Evolutionary conservation across 2,797 vertebrate genomes (phyloP), one percentile per base, ranked within the genome.

Genomic region (Falco rusticolus): DNA sequence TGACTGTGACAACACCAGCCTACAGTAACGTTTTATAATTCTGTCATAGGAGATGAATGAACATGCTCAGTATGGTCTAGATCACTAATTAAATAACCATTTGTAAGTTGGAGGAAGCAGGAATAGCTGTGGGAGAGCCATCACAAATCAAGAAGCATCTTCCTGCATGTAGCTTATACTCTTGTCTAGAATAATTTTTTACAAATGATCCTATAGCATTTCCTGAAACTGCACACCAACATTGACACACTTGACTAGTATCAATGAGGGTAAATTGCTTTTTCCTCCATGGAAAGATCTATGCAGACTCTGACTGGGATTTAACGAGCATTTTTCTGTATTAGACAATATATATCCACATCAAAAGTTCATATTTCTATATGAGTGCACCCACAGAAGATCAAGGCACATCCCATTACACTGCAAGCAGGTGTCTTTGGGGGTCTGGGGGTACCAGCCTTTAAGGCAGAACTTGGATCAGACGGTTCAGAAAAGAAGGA

Each of bases 1-100:
- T 83, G 91, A 74, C 50, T 87, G 45, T 93, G 82, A 83, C 64
- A 90, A 48, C 45, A 48, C 64, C 29, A 69, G 50, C 50, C 84
- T 56, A 4, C 41, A 74, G 87, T 47, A 89, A 60, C 26, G 0
- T 85, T 96, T 92, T 83, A 77, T 89, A 87, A 43, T 85, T 82
- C 81, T 95, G 84, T 82, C 71, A 51, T 31, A 75, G 72, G 47
- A 83, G 68, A 87, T 87, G n/a, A 76, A 95, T 90, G 71, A 89
- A 75, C n/a, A 41, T 87, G 48, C 37, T 89, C 89, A 54, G 8
- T 79, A 33, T 4, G 8, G 64, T 68, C 71, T 83, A 64, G 75
- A 84, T 89, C 60, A 43, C 56, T 72, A 70, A 90, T 95, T 91
- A 89, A 96, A 80, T 83, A 71, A 41, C 37, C 48, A 33, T 78